A percentile compares a stretch with the other conserved stretches of the same genome.
Conservation (phyloP, 2,113 vertebrate genomes). For the Oreochromis tanganicae region DNA sequence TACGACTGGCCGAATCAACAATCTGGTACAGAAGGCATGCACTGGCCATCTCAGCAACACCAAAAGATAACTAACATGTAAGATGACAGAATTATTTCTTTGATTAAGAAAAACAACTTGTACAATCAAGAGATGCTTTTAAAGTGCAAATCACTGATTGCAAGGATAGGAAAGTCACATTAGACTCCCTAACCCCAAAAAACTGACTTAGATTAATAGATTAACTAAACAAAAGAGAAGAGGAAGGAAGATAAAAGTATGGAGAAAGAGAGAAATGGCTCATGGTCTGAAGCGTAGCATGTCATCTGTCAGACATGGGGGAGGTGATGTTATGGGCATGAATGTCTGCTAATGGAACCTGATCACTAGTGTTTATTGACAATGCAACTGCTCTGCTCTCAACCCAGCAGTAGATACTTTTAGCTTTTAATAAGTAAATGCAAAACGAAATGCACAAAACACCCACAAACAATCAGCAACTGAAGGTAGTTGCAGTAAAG, state of each 20-base stretch:
- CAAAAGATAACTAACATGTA: not conserved
- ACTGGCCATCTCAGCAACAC: not conserved
- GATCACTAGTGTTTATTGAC: not conserved
- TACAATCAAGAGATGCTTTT: not conserved
- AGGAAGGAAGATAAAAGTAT: not conserved
- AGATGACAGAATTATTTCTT: not conserved
- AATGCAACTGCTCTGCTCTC: not conserved
- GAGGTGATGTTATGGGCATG: not conserved
- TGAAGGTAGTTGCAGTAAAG: not conserved
- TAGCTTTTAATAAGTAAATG: not conserved
- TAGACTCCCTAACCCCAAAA: not conserved
- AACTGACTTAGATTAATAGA: not conserved
- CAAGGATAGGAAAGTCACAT: not conserved
- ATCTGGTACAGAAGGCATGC: not conserved
- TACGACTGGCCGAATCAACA: not conserved
- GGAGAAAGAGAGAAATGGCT: not conserved
- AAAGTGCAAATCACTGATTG: not conserved
- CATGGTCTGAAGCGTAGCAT: not conserved
- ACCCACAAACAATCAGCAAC: not conserved
- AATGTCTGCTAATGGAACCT: not conserved
- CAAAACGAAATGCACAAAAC: not conserved
- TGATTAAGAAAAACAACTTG: not conserved
- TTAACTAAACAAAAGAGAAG: not conserved
- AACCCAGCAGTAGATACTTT: not conserved
- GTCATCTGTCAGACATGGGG: not conserved